A percentile compares a stretch with the other conserved stretches of the same genome.
phyloP scores from a whole-genome alignment of 1,140 invertebrate species.

The Plectrocnemia conspersa region DNA sequence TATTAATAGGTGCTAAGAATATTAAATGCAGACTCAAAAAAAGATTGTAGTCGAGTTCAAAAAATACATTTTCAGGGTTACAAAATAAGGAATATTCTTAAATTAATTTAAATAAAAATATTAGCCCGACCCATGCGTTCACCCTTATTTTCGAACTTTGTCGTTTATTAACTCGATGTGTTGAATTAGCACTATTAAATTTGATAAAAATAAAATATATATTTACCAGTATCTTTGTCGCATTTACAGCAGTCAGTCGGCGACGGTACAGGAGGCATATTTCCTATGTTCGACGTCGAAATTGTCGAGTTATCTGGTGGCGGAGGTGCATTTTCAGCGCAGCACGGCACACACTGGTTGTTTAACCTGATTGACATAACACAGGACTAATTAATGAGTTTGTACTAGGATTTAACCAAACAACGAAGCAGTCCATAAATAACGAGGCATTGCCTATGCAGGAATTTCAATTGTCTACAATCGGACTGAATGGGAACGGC shows the following conservation, averaged over 20 bases:
- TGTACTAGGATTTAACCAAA: too few species aligned
- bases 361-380: constrained; percentile 51
- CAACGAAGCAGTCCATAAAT: too few species aligned
- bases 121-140: too few species aligned
- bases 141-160: too few species aligned
- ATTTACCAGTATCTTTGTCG: constrained; percentile 61
- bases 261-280: constrained; percentile 41
- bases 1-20: too few species aligned
- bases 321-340: constrained; percentile 42
- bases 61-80: too few species aligned
- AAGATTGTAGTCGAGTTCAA: background rate
- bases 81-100: too few species aligned
- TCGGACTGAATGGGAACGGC: background rate
- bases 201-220: too few species aligned
- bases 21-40: background rate
- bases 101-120: too few species aligned
- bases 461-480: constrained; percentile 9
- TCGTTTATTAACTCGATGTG: too few species aligned
- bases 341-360: constrained; percentile 70
- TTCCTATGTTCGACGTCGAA: constrained; percentile 2
- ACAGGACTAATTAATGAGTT: too few species aligned
- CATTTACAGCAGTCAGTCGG: constrained; percentile 59
- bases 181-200: too few species aligned
- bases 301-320: constrained; percentile 13
- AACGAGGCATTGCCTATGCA: background rate